Evolutionary conservation across 37 sponge, comb jelly and placozoan species (phyloP), one percentile per base, ranked within the genome.

Genomic region (Geodia barretti): DNA sequence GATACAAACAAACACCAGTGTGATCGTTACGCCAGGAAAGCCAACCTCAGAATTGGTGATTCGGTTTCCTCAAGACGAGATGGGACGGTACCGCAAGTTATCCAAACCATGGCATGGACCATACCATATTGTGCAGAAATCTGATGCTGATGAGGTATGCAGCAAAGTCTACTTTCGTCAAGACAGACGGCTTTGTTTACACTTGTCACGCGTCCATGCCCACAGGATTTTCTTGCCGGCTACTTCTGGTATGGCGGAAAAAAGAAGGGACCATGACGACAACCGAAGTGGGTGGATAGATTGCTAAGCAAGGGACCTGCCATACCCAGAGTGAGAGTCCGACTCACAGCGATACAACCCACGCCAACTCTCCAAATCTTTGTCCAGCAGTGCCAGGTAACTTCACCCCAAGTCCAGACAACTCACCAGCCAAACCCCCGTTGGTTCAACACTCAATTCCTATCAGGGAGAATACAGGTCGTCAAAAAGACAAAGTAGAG

Each of bases 61-160:
- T 0, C 0, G 43, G 1, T 83, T 83, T 62, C 84, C 84, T 39
- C 65, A 77, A 24, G 84, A 89, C 2, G 80, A 89, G 63, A 24
- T 39, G 2, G 84, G 80, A 25, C 70, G 63, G 58, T n/a, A 71
- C 9, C 42, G 80, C 33, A 89, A 83, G 36, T 58, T 83, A 26
- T 83, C 79, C 3, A 29, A 60, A 28, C 80, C 75, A 0, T 83
- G 84, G 89, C 79, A 89, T 33, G 75, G 84, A 0, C 79, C 83
- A 24, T 89, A 72, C 31, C 8, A 62, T 0, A 59, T 78, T 5
- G 42, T 58, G 7, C 1, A 24, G 14, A 21, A 1, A 0, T 17
- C 63, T 0, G 79, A 83, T 72, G 80, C 73, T 20, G 84, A 89
- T 62, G 33, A 79, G 37, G 34, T 28, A 17, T 68, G 33, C 0